Evolutionary conservation across 2,797 vertebrate genomes (phyloP), one percentile per base, ranked within the genome.

Genomic region (Labroides dimidiatus): DNA sequence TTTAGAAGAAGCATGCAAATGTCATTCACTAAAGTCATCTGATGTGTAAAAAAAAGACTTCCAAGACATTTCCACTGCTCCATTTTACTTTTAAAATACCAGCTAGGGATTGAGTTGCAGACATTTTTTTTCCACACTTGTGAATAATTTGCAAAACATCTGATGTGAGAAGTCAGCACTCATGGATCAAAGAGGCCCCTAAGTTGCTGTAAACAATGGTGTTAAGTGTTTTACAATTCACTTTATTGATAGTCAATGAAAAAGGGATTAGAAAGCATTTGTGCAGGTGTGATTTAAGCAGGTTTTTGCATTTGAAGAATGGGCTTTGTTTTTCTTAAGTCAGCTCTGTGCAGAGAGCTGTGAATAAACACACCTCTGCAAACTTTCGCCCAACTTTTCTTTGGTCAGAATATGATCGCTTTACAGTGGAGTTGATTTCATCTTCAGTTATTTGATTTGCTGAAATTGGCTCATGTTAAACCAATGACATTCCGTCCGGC

Each of bases 371-470:
- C 1, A 33, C 41, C 47, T 49, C 45, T 48, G 12, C 20, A 63
- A 15, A 63, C 49, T 45, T n/a, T 20, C 15, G 12, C 11, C 11
- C 12, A 49, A 11, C 19, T 59, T 65, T 41, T 66, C 17, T 47
- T 54, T 24, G 19, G 60, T 71, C 17, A 41, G 61, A 79, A 53
- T 57, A 14, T 21, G 13, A 67, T 63, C 15, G 1, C 52, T 68
- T 3, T 1, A 23, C 44, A 75, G 44, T 52, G 41, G 45, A 67
- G 57, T 30, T 4, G 15, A 59, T 75, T 67, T 72, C 21, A 39
- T 57, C 54, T 60, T 77, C 42, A 73, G 15, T 74, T 65, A 71
- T 68, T 60, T 48, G 36, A 80, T 50, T 71, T 64, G 64, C 52
- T 50, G 23, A 78, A 50, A 80, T 44, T 77, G 75, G 27, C 68